Evolutionary conservation across 2,888 invertebrate genomes (phyloP).

Genomic region (Pachliopta kotzebuea): DNA sequence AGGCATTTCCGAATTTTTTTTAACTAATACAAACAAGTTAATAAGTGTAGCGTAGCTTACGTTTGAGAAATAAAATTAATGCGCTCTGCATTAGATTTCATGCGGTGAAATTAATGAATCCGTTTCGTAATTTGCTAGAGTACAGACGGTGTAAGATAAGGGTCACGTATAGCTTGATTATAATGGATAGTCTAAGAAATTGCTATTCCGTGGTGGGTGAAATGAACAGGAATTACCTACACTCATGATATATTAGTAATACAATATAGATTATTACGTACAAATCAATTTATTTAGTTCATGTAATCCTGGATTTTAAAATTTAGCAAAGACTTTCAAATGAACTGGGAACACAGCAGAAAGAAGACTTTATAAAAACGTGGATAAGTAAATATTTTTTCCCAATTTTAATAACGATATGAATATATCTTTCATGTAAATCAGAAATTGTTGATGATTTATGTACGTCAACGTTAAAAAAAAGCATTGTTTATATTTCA

Average conservation of each 20-base stretch:
- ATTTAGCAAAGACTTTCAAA: too few species aligned
- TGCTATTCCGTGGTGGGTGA: slow-evolving; percentile 26
- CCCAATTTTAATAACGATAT: too few species aligned
- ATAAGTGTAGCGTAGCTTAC: background rate
- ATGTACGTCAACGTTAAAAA: background rate
- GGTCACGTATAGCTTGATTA: slow-evolving; percentile 29
- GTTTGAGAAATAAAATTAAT: background rate
- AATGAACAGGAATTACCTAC: slow-evolving; percentile 14
- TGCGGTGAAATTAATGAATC: slow-evolving; percentile 26
- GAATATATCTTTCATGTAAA: too few species aligned
- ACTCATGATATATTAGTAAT: background rate
- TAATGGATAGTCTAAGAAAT: slow-evolving; percentile 29
- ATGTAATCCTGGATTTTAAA: background rate
- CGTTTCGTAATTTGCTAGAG: slow-evolving; percentile 24
- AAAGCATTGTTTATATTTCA: background rate
- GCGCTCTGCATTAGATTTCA: slow-evolving; percentile 14
- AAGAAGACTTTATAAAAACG: too few species aligned
- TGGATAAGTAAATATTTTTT: too few species aligned
- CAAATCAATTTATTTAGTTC: background rate
- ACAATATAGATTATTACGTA: background rate
- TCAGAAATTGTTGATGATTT: background rate
- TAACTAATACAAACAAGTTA: background rate
- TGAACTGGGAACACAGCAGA: too few species aligned
- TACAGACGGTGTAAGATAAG: slow-evolving; percentile 25
- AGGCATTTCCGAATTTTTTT: background rate